Percentiles rank a stretch among this genome's conserved stretches.
Evolutionary conservation across 2,113 vertebrate genomes (phyloP).

Genomic region (Percina caprodes): DNA sequence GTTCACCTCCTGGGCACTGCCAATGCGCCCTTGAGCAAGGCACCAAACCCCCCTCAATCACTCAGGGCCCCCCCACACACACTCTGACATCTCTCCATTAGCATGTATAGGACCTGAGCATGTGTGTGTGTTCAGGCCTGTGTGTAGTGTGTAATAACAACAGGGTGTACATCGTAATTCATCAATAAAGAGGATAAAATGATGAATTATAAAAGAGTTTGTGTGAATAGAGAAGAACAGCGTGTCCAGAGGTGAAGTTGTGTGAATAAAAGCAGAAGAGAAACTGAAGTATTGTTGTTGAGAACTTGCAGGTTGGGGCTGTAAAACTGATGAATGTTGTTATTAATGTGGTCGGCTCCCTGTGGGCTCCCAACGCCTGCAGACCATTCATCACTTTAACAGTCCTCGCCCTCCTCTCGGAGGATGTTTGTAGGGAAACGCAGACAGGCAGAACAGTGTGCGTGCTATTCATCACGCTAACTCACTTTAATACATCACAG

Average conservation of each 20-base stretch:
- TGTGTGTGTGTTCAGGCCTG: fast-evolving
- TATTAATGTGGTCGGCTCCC: slow-evolving; percentile 47
- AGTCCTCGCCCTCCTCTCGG: slow-evolving; percentile 8
- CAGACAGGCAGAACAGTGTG: background rate
- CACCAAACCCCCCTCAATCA: fast-evolving
- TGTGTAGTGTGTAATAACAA: too few relatives aligned
- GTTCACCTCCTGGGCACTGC: too few relatives aligned
- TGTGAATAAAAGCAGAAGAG: slow-evolving; percentile 6
- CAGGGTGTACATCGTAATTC: too few relatives aligned
- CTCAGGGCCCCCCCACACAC: too few relatives aligned
- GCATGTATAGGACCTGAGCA: too few relatives aligned
- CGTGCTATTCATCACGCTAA: slow-evolving; percentile 14
- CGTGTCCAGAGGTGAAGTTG: too few relatives aligned
- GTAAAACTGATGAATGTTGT: slow-evolving; percentile 68
- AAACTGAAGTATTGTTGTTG: slow-evolving; percentile 5
- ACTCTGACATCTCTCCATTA: too few relatives aligned
- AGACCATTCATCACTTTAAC: slow-evolving; percentile 60
- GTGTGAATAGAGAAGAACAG: background rate
- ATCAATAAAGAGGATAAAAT: too few relatives aligned
- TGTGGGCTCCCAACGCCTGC: slow-evolving; percentile 18
- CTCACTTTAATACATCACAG: slow-evolving; percentile 15
- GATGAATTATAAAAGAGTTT: background rate
- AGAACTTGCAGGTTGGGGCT: slow-evolving; percentile 27
- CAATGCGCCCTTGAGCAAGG: fast-evolving
- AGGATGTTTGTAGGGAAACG: slow-evolving; percentile 1